phyloP scores from a whole-genome alignment of 2,113 vertebrate species.

The Platysteira castanea region DNA sequence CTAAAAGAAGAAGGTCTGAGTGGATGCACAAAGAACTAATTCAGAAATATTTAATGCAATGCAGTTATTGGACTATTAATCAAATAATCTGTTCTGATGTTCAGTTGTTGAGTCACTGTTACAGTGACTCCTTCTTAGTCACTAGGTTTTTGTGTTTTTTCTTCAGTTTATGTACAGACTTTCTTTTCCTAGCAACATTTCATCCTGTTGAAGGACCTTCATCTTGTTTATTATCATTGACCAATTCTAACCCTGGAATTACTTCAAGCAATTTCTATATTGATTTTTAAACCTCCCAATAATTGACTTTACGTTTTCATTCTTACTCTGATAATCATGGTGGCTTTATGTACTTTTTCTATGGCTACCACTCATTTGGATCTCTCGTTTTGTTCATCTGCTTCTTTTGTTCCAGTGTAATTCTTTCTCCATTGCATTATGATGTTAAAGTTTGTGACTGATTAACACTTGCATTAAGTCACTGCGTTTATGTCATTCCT shows the following conservation, averaged over 20 bases:
- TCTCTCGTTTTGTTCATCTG: not conserved
- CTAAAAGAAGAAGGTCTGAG: not conserved
- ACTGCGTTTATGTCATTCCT: not conserved
- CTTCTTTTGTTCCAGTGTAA: not conserved
- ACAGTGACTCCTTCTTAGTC: not conserved
- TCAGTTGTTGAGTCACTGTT: not conserved
- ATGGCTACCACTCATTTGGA: not conserved
- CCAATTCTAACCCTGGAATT: not conserved
- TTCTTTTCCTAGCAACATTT: not conserved
- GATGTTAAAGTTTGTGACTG: not conserved
- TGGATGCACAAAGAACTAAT: not conserved
- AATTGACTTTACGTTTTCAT: not conserved
- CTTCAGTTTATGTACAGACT: not conserved
- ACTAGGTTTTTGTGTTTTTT: not conserved
- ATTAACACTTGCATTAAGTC: not conserved
- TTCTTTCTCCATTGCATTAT: not conserved
- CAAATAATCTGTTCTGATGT: not conserved
- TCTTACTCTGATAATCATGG: not conserved
- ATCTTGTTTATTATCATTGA: not conserved
- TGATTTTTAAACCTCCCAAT: slow-evolving; percentile 10
- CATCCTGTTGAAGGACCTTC: not conserved
- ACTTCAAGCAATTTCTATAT: slow-evolving; percentile 3
- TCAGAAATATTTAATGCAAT: not conserved
- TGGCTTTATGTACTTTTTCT: not conserved
- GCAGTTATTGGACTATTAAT: not conserved